Evolutionary conservation across 2,113 vertebrate species (phyloP), one percentile per base, ranked within the genome.

Genomic region (Percina caprodes): DNA sequence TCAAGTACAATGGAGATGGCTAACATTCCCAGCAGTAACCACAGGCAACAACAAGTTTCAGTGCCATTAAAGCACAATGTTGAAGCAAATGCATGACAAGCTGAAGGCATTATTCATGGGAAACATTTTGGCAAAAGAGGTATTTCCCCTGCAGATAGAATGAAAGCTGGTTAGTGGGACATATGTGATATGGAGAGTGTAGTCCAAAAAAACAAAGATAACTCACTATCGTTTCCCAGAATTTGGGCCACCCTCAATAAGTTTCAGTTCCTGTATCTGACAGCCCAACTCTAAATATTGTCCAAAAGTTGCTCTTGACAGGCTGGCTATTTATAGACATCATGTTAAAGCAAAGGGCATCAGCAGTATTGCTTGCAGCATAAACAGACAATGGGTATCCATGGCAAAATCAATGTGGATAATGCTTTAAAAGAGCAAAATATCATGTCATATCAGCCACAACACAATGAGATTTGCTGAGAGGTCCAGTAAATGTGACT

Each of bases 381-480:
- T 59, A 66, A 89, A 73, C 81, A 79, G 73, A 72, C 81, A 77
- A 72, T 61, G 42, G 77, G 61, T 66, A 72, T 87, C 69, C 56
- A 68, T 71, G 68, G 69, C 79, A 83, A 74, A 90, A 88, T 89
- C 89, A 81, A 26, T 69, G 77, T 73, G 23, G 67, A 77, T 74
- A 69, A 79, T 72, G 45, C 80, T 89, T 91, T 77, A 78, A 88
- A 89, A 89, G 78, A 82, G 84, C 82, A 87, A 80, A 86, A 86
- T 66, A 91, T 86, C 83, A 81, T 72, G 58, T 75, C 75, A 84
- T 9, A 86, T 90, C 77, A 90, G 82, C 68, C 74, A 86, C 67
- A 60, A 71, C 30, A 66, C 49, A 79, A 85, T 80, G 51, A 78
- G 81, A 84, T 82, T 71, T 79, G 69, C 66, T 23, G 63, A 80